These are phyloP conservation scores for Sebastes iracundus DNA, from an alignment of 2,797 vertebrate genomes.

Conservation along the genomic window DNA sequence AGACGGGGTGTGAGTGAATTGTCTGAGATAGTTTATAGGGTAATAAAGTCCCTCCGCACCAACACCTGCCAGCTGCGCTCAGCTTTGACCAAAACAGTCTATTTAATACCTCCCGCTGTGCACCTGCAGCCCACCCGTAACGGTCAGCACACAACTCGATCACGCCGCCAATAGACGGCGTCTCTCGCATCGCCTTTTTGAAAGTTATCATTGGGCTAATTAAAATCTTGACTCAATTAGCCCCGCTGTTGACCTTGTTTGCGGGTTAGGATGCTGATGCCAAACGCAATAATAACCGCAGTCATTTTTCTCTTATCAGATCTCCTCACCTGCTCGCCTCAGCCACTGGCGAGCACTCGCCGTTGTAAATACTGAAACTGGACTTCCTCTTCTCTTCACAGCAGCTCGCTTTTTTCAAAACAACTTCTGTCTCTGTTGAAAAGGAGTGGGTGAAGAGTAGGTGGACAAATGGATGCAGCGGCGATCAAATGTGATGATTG, in stretches of 20 bases:
- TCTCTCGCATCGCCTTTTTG: not conserved
- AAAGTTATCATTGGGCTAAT: constrained; percentile 69
- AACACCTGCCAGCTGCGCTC: constrained; percentile 77
- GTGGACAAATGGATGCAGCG: constrained; percentile 55
- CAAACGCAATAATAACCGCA: constrained; percentile 61
- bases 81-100: constrained; percentile 60
- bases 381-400: constrained; percentile 29
- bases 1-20: constrained; percentile 65
- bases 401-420: constrained; percentile 36
- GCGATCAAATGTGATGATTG: constrained; percentile 23
- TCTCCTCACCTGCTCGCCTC: constrained; percentile 43
- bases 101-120: constrained; percentile 69
- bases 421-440: constrained; percentile 22
- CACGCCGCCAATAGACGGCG: not conserved
- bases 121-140: constrained; percentile 65
- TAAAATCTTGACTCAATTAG: constrained; percentile 76
- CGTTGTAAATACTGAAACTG: constrained; percentile 28
- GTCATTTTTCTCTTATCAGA: constrained; percentile 54
- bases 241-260: constrained; percentile 69
- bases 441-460: constrained; percentile 52
- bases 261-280: constrained; percentile 54
- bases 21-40: constrained; percentile 74
- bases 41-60: constrained; percentile 74
- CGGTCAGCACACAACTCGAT: constrained; percentile 14
- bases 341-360: constrained; percentile 5